Base-by-base conservation (phyloP, 2,797 vertebrate genomes). In the Acrossocheilus wenchowensis region DNA sequence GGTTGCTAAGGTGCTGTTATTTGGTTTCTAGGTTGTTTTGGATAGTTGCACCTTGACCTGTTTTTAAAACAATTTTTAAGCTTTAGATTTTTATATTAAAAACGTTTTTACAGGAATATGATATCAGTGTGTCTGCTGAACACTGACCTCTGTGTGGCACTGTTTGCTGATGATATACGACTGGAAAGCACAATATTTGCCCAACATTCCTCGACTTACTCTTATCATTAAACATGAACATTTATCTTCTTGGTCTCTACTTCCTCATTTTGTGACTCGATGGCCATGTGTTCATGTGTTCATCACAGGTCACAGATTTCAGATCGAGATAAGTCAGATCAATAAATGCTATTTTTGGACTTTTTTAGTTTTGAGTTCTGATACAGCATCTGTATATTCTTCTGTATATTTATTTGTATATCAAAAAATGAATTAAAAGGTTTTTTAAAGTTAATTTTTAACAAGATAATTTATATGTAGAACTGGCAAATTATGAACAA, bases 221-320 rank as follows among this genome's bases (percentile, higher is more conserved):
- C 48, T 23, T 77, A 23, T 54, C 30, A 54, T 77, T 64, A 64
- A 64, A 64, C 62, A 23, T 36, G 11, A 78, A 41, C 12, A 8
- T 57, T 30, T 78, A 78, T 78, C 75, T 39, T 57, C 34, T 41
- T 15, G 50, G 21, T 41, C 34, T 78, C 12, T 60, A 26, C 36
- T 78, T 78, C 21, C 34, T 78, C 52, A 60, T 41, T 15, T 2
- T 39, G 12, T 78, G 50, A 14, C 34, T 57, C 6, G 1, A 39
- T 57, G 36, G 34, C 34, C 30, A 8, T 5, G 48, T 57, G 34
- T 78, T 77, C 11, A 39, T 7, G 30, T 36, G 12, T 54, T 77
- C 10, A 36, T 23, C 74, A 57, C 75, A 57, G 75, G 52, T 54
- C 50, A 78, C 34, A 78, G 50, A 57, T 73, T 73, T 73, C n/a